These are phyloP conservation scores for Pelobates fuscus DNA, from an alignment of 2,113 vertebrate genomes.

Conservation along the genomic window DNA sequence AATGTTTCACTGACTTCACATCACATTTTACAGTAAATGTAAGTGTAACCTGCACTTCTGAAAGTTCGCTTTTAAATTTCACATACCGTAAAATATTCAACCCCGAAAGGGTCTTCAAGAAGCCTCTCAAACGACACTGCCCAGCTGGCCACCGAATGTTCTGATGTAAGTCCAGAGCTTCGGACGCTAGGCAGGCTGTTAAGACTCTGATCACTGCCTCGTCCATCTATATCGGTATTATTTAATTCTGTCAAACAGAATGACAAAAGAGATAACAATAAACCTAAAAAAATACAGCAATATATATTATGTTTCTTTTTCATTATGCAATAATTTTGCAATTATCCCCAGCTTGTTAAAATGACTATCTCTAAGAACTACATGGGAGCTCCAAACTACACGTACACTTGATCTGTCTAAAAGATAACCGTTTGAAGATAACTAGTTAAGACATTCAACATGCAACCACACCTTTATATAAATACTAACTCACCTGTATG, in stretches of 20 bases:
- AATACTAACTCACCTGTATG: conserved; percentile 21
- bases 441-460: too few relatives aligned
- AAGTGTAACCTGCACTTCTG: too few relatives aligned
- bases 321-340: too few relatives aligned
- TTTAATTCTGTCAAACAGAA: conserved; percentile 62
- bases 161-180: conserved; percentile 58
- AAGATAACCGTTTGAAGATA: too few relatives aligned
- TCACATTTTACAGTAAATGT: too few relatives aligned
- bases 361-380: too few relatives aligned
- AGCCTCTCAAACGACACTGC: conserved; percentile 92
- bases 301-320: too few relatives aligned
- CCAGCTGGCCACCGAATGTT: conserved; percentile 87
- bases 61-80: background rate
- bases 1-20: too few relatives aligned
- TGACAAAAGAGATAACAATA: background rate
- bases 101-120: conserved; percentile 83
- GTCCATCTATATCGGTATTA: conserved; percentile 62
- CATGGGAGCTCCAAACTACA: too few relatives aligned
- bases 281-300: background rate
- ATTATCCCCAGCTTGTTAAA: too few relatives aligned
- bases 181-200: conserved; percentile 83
- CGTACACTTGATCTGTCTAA: too few relatives aligned
- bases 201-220: conserved; percentile 75
- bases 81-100: conserved; percentile 91
- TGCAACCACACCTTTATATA: too few relatives aligned